phyloP scores from a whole-genome alignment of 2,797 vertebrate genomes.

The Lagodon rhomboides region DNA sequence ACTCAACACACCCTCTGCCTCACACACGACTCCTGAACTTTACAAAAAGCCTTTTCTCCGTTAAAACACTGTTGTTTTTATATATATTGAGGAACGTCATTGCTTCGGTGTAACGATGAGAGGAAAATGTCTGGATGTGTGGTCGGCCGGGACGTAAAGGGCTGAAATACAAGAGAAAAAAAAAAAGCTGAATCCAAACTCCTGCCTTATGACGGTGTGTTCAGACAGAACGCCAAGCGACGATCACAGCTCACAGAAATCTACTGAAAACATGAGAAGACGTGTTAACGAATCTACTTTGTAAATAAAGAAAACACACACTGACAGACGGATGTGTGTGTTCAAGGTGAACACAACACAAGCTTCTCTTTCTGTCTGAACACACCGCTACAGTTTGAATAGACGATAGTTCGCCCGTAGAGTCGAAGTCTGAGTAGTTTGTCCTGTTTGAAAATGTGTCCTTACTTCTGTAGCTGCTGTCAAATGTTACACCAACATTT shows the following conservation, averaged over 20 bases:
- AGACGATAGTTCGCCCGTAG: constrained; percentile 29
- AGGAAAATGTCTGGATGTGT: neutral
- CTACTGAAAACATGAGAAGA: neutral
- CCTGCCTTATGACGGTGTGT: constrained; percentile 62
- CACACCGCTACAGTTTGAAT: constrained; percentile 23
- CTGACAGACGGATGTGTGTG: too few relatives aligned
- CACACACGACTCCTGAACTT: neutral
- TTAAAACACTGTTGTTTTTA: constrained; percentile 13
- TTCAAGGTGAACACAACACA: neutral
- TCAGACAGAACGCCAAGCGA: neutral
- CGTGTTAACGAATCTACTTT: neutral
- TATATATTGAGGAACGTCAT: neutral
- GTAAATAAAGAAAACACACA: neutral
- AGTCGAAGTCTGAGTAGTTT: constrained; percentile 35
- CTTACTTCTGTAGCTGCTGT: constrained; percentile 59
- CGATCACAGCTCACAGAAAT: neutral
- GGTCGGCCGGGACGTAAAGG: constrained; percentile 32
- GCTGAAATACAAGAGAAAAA: constrained; percentile 37
- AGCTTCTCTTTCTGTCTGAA: constrained; percentile 24
- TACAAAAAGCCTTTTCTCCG: constrained; percentile 1
- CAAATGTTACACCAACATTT: constrained; percentile 51
- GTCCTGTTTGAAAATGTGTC: constrained; percentile 58
- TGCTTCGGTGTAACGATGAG: neutral
- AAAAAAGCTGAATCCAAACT: constrained; percentile 63
- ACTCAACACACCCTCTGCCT: neutral